Conservation (phyloP, 2,797 vertebrate genomes). For the Pelochelys cantorii region DNA sequence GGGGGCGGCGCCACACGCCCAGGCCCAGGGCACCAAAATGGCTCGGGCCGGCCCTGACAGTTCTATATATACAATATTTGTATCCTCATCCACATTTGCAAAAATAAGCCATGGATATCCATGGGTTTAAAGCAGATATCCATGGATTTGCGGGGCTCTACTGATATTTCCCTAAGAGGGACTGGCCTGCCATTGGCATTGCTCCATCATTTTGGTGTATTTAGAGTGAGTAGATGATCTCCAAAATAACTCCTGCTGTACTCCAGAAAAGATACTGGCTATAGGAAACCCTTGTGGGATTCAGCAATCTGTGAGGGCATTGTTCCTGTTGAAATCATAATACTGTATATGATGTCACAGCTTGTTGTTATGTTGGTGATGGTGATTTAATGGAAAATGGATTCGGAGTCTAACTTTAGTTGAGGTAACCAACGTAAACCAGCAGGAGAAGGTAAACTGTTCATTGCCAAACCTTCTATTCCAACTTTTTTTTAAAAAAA, state of each 20-base stretch:
- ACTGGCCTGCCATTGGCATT: neutral
- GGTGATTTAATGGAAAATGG: neutral
- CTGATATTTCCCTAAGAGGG: neutral
- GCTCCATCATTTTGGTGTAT: neutral
- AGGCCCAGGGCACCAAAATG: too few species aligned
- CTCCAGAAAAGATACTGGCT: neutral
- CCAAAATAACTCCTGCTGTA: neutral
- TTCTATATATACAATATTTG: neutral
- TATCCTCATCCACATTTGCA: too few species aligned
- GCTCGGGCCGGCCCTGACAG: too few species aligned
- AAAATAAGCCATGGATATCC: too few species aligned
- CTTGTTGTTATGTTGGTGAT: neutral
- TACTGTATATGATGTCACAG: constrained; percentile 11
- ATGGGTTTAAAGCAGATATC: too few species aligned
- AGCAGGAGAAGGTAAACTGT: neutral
- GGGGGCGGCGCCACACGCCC: too few species aligned
- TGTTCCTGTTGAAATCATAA: constrained; percentile 13
- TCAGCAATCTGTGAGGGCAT: neutral
- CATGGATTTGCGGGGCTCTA: too few species aligned
- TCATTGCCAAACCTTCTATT: neutral
- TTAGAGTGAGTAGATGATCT: neutral
- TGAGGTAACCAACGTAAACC: neutral
- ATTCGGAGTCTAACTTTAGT: neutral
- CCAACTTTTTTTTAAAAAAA: neutral
- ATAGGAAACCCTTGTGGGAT: neutral